A percentile compares a stretch with the other conserved stretches of the same genome.
Evolutionary conservation across 2,888 invertebrate genomes (phyloP).

Genomic region (Ochlodes sylvanus): DNA sequence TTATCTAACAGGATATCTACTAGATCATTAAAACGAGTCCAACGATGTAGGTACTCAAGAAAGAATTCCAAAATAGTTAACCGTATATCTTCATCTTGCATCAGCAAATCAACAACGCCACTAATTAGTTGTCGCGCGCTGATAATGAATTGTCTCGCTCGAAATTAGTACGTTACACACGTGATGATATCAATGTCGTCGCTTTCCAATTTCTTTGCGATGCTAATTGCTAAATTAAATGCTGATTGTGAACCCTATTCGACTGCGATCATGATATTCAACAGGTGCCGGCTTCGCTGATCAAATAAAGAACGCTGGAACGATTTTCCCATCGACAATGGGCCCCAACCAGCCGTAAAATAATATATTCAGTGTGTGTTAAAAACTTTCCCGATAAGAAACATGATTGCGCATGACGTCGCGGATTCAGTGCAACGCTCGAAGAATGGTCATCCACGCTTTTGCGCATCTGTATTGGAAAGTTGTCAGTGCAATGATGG

Average conservation of each 20-base stretch:
- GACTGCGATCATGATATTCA: conserved; percentile 40
- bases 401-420: conserved; percentile 70
- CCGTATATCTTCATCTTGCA: conserved; percentile 18
- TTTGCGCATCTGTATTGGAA: conserved; percentile 74
- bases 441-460: conserved; percentile 58
- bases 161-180: conserved; percentile 33
- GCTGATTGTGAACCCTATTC: conserved; percentile 21
- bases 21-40: conserved; percentile 12
- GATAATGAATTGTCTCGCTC: conserved; percentile 36
- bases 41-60: neutral
- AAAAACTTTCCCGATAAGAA: conserved; percentile 64
- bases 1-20: conserved; percentile 16
- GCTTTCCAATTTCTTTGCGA: conserved; percentile 35
- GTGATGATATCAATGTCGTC: conserved; percentile 33
- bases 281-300: conserved; percentile 42
- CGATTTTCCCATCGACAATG: conserved; percentile 42
- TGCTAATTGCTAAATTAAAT: conserved; percentile 34
- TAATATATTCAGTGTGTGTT: conserved; percentile 28
- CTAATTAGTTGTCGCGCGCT: conserved; percentile 36
- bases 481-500: conserved; percentile 73
- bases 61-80: conserved; percentile 14
- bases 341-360: conserved; percentile 18
- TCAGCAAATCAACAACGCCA: conserved; percentile 17
- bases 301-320: conserved; percentile 39
- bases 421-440: conserved; percentile 53